Evolutionary conservation across 2,888 invertebrate genomes (phyloP), one percentile per base, ranked within the genome.

Genomic region (Abrostola triplasia): DNA sequence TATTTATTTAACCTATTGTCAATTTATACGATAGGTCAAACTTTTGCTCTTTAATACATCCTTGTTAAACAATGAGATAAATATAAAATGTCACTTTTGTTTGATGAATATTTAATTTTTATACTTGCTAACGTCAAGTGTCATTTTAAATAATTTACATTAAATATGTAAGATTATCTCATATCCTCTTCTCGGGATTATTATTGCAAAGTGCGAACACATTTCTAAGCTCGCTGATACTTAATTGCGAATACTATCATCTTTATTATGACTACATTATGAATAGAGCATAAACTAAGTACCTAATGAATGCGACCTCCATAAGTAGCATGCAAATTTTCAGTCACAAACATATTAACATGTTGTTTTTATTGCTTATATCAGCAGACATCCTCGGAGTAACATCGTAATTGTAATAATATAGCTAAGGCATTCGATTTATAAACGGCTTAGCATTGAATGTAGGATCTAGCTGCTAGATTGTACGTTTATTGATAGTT

Each of bases 321-420:
- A 68, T 64, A 73, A 80, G 82, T 80, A 78, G 67, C 72, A 87
- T 87, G 84, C 80, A 76, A 88, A 88, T 88, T 80, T 79, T 81
- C 63, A 74, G 40, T 73, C 77, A 71, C 73, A 78, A 80, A 75
- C 85, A 80, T 77, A 84, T 85, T 80, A 86, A 84, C 55, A 77
- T 74, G 75, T 75, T 64, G 61, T 80, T 77, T 86, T 88, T 86
- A 89, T 84, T 71, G 75, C 70, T 65, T 52, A 73, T 71, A 65
- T 36, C 61, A 66, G 75, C 57, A 65, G 73, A 70, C 73, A 78
- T 80, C 80, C 73, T 79, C 77, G 71, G 41, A 57, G 40, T 44
- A 44, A 11, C 52, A 50, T 69, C 70, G 40, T 79, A 66, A 71
- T 55, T 37, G 36, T 58, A 64, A 66, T 59, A 44, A 59, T 65